Percentiles rank a stretch among this genome's conserved stretches.
Evolutionary conservation across 2,888 invertebrate genomes (phyloP).

Genomic region (Ectobius pallidus): DNA sequence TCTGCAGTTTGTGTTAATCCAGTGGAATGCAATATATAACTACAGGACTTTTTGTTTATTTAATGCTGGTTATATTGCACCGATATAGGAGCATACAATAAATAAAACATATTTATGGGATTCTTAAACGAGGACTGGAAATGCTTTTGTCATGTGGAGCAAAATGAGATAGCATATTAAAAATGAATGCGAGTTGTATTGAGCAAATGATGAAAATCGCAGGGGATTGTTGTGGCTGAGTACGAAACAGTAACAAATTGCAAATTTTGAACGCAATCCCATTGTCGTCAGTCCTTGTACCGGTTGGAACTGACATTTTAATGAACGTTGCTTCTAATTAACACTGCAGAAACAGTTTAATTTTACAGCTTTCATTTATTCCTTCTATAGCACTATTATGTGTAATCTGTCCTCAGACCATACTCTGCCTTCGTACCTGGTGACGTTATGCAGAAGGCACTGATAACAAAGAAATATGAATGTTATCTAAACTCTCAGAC

Average conservation of each 20-base stretch:
- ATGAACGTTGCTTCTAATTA: background rate
- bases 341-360: background rate
- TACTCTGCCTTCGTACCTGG: too few species aligned
- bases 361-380: background rate
- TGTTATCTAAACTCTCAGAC: too few species aligned
- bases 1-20: too few species aligned
- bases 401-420: background rate
- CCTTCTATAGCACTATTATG: background rate
- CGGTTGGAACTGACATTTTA: conserved; percentile 8
- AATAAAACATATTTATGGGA: too few species aligned
- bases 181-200: background rate
- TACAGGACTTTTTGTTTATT: too few species aligned
- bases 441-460: too few species aligned
- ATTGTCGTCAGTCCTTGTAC: background rate
- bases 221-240: background rate
- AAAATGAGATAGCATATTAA: too few species aligned
- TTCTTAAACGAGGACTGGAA: too few species aligned
- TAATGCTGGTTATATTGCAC: background rate
- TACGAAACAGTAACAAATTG: background rate
- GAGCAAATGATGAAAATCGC: background rate
- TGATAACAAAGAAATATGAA: too few species aligned
- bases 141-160: too few species aligned
- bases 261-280: background rate
- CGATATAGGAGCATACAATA: too few species aligned
- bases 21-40: too few species aligned